Evolutionary conservation across 2,113 vertebrate genomes (phyloP).

Genomic region (Epinephelus cyanopodus): DNA sequence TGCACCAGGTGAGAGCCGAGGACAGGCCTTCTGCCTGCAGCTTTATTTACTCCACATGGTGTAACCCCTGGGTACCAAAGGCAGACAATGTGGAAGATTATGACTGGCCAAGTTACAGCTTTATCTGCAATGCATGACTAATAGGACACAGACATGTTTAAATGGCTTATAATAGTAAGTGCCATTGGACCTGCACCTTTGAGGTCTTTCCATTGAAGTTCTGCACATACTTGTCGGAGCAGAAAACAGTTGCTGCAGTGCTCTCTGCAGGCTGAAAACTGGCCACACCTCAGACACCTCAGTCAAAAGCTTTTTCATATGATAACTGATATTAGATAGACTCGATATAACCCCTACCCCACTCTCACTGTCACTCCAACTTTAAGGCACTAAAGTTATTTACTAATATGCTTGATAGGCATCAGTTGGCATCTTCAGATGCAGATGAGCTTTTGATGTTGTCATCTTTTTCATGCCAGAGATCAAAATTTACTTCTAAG

Average conservation of each 20-base stretch:
- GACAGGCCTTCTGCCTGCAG: not conserved
- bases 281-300: not conserved
- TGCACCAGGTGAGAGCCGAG: not conserved
- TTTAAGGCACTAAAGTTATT: no score
- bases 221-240: not conserved
- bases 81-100: conserved; percentile 15
- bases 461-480: no score
- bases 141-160: not conserved
- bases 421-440: no score
- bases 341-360: no score
- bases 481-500: no score
- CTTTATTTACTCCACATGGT: conserved; percentile 26
- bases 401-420: no score
- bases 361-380: no score
- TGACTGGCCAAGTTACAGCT: not conserved
- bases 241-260: not conserved
- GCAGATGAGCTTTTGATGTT: no score
- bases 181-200: not conserved
- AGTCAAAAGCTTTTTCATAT: not conserved
- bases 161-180: not conserved
- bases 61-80: not conserved
- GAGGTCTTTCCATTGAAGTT: not conserved
- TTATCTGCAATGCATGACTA: conserved; percentile 58
- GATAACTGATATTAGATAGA: not conserved
- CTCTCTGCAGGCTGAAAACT: not conserved